Percentiles rank a stretch among this genome's conserved stretches.
Evolutionary conservation across 2,797 vertebrate species (phyloP).

Genomic region (Coendou prehensilis): DNA sequence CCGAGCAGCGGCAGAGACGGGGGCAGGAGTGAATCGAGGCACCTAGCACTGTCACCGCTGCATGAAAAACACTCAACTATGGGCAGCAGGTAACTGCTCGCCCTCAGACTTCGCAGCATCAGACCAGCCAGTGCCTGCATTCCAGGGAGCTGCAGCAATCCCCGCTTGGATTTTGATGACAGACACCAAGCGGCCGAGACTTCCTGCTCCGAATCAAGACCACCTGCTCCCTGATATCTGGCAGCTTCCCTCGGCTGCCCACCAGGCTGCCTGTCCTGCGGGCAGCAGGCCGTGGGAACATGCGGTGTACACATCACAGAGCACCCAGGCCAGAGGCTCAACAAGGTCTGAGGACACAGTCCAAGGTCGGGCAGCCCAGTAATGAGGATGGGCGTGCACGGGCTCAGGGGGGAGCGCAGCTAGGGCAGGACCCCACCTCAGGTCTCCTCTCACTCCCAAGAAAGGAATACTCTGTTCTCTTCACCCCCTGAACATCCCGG

Average conservation of each 20-base stretch:
- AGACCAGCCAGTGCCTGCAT: background rate
- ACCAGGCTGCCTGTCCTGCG: conserved; percentile 71
- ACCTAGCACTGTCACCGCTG: conserved; percentile 26
- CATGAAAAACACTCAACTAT: background rate
- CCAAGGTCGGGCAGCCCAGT: fast-evolving
- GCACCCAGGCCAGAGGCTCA: background rate
- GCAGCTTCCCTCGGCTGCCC: conserved; percentile 78
- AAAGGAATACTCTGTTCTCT: background rate
- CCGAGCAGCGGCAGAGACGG: background rate
- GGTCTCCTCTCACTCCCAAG: background rate
- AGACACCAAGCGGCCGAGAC: conserved; percentile 75
- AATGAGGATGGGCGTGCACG: fast-evolving
- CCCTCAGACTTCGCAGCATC: background rate
- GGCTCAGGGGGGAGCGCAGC: background rate
- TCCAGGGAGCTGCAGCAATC: conserved; percentile 58
- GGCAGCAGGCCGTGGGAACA: conserved; percentile 61
- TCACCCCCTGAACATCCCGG: no score
- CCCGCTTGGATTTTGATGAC: conserved; percentile 80
- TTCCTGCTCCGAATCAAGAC: conserved; percentile 78
- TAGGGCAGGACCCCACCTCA: background rate
- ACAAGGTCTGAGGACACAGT: background rate
- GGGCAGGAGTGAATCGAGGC: background rate
- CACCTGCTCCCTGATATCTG: conserved; percentile 85
- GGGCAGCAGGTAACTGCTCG: background rate
- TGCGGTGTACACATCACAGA: background rate